Evolutionary conservation across 1,140 invertebrate species (phyloP), one percentile per base, ranked within the genome.

Genomic region (Drosophila tristis): DNA sequence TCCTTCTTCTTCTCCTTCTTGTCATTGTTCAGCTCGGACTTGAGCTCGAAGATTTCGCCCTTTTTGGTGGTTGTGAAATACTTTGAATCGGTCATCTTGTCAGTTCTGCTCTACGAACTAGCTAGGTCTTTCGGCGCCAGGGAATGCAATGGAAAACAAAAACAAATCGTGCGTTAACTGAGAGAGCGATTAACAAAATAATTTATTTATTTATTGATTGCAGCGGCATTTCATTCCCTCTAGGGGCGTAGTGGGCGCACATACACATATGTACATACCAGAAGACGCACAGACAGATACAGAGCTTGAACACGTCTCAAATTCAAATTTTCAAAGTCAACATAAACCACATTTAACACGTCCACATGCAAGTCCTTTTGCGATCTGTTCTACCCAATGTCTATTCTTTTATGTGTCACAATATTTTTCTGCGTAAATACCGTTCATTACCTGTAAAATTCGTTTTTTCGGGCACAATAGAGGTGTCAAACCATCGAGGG

Each of bases 1-100:
- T 99, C 99, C 92, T 99, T 97, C 92, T 99, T 99, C 93, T 99
- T 99, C 91, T 99, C 99, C 92, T 99, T 99, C 93, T 99, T 99
- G 90, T 99, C 99, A 95, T 98, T 99, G 92, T 99, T 99, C 13
- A 99, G 93, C 92, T 99, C 99, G 47, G 98, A 99, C 93, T 99
- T 99, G 42, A 99, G 93, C 93, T 99, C 98, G 93, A 99, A 99
- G 90, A 99, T 99, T 94, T 99, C 98, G 86, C 98, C 99, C 93
- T 99, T 99, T 93, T 99, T 99, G 62, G 98, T 99, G 67, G 99
- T 99, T 6, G 98, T 99, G 92, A 99, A 99, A 94, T 99, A 99
- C 92, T 99, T 99, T 47, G 99, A 99, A 93, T 99, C 99, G 47
- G 99, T 99, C 98, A 99, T 99, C 61, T 65, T 90, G 35, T 48